Conservation (phyloP, 1,140 invertebrate genomes). For the Scaptodrosophila lebanonensis region DNA sequence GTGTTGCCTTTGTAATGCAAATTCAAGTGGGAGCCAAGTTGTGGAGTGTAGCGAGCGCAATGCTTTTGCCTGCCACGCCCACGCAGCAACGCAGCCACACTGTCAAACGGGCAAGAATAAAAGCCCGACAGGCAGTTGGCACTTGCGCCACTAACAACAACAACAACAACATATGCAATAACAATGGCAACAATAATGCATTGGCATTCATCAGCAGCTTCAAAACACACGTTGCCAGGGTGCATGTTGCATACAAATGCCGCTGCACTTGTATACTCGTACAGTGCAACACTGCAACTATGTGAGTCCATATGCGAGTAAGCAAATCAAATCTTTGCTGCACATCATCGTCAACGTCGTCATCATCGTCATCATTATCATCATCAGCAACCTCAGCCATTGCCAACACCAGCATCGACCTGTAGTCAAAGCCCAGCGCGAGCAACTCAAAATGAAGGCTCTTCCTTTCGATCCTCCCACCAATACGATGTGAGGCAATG, state of each 20-base stretch:
- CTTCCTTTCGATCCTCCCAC: background rate
- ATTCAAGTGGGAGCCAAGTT: slow-evolving; percentile 73
- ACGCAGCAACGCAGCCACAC: slow-evolving; percentile 26
- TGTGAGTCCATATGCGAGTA: slow-evolving; percentile 9
- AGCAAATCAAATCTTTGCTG: slow-evolving; percentile 65
- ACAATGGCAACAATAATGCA: slow-evolving; percentile 41
- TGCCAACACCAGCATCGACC: no score
- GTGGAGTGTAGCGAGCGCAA: slow-evolving; percentile 43
- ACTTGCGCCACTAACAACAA: slow-evolving; percentile 41
- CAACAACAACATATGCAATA: slow-evolving; percentile 11
- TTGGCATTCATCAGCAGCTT: slow-evolving; percentile 69
- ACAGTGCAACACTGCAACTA: slow-evolving; percentile 11
- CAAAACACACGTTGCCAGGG: slow-evolving; percentile 63
- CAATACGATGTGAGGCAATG: slow-evolving; percentile 46
- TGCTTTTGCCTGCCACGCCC: slow-evolving; percentile 47
- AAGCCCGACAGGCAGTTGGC: slow-evolving; percentile 50
- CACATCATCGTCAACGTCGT: slow-evolving; percentile 54
- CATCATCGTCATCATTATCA: slow-evolving; percentile 31
- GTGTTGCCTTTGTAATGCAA: slow-evolving; percentile 72
- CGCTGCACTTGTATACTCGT: slow-evolving; percentile 47
- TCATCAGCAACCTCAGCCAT: slow-evolving; percentile 27
- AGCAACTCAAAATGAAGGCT: no score
- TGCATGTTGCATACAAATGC: slow-evolving; percentile 70
- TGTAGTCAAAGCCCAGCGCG: no score
- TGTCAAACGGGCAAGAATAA: slow-evolving; percentile 1